Evolutionary conservation across 2,797 vertebrate species (phyloP), one percentile per base, ranked within the genome.

Genomic region (Periparus ater): DNA sequence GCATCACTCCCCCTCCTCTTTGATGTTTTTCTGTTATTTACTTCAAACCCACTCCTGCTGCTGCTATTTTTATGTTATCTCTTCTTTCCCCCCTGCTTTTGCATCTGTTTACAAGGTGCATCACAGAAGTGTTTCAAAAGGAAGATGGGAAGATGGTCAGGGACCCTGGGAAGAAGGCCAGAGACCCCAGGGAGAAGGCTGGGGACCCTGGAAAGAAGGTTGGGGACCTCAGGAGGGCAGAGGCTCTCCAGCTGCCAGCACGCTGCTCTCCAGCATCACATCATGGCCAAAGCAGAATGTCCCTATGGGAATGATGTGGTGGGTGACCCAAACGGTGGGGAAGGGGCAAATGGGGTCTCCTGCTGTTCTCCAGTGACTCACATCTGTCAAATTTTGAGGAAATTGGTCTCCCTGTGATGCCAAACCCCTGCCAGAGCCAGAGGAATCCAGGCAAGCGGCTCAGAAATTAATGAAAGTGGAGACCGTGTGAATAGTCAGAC

Each of bases 11-110:
- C 85, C 77, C 88, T 93, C 79, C 51, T 57, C 95, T 93, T 93
- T 91, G 95, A 95, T 92, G 89, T 91, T 93, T 76, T 82, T 67
- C 81, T 91, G 92, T 73, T 94, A 79, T 95, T 96, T 95, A 85
- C 84, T 92, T 91, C 87, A 85, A 94, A 74, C 89, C 68, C 78
- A 53, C 78, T 93, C 78, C 87, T 26, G 51, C 68, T 70, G 87
- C 89, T 70, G 89, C 89, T 95, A 94, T 94, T 96, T 96, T 96
- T 96, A 76, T 87, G 91, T 91, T 78, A 90, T 78, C 66, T 88
- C 65, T 77, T 30, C 70, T 78, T 76, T 70, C 34, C 70, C 55
- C 60, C 45, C 71, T 25, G 53, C 38, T 71, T 95, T 79, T 78
- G 44, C 0, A 2, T 63, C 77, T 89, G 63, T 93, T 96, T 76